A percentile compares a stretch with the other conserved stretches of the same genome.
These are phyloP conservation scores for Cherax destructor DNA, from an alignment of 1,140 invertebrate species.

Conservation along the genomic window DNA sequence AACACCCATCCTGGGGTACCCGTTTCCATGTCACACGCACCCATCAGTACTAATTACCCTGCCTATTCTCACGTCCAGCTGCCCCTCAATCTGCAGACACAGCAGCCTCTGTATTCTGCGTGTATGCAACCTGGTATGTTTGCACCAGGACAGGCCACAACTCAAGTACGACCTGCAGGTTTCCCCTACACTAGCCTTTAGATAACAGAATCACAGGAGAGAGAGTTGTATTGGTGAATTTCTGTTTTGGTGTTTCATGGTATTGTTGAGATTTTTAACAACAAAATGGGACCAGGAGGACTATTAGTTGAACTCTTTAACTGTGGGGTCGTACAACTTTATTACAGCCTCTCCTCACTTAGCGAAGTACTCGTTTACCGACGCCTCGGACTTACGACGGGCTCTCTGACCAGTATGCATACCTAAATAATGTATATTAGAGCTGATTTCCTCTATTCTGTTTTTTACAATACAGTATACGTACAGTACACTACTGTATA, in stretches of 20 bases:
- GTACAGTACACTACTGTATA: too few species aligned
- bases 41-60: conserved; percentile 69
- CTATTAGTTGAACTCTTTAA: not conserved
- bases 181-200: conserved; percentile 72
- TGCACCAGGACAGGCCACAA: conserved; percentile 65
- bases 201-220: not conserved
- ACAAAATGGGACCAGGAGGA: conserved; percentile 6
- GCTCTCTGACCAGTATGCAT: too few species aligned
- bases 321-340: too few species aligned
- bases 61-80: conserved; percentile 71
- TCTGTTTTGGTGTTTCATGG: not conserved
- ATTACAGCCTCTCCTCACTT: too few species aligned
- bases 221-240: not conserved
- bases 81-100: conserved; percentile 70
- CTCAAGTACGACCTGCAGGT: conserved; percentile 70
- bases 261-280: not conserved
- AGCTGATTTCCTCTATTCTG: too few species aligned
- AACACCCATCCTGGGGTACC: conserved; percentile 64
- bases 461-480: too few species aligned
- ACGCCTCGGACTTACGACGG: too few species aligned
- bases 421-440: too few species aligned
- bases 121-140: conserved; percentile 71
- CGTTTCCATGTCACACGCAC: conserved; percentile 68
- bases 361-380: too few species aligned
- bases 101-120: conserved; percentile 71